phyloP scores from a whole-genome alignment of 2,797 vertebrate species.

The Poliocrania exsul region DNA sequence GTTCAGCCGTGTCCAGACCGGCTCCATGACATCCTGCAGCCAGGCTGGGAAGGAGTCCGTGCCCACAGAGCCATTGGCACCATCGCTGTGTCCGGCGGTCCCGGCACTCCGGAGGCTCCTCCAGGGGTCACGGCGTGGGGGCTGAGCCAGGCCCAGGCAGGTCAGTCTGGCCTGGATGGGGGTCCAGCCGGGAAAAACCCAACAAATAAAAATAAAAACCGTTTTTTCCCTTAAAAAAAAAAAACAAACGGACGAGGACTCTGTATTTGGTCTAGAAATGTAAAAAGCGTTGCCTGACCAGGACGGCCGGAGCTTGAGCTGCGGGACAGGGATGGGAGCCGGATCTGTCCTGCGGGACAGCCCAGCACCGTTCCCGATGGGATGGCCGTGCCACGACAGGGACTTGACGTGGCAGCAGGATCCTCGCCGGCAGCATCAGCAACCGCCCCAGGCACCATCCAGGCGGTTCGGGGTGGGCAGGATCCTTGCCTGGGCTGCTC shows the following conservation, averaged over 20 bases:
- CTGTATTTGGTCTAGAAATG: slow-evolving; percentile 73
- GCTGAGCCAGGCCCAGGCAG: neutral
- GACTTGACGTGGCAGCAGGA: neutral
- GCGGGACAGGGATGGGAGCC: neutral
- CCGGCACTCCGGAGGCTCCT: neutral
- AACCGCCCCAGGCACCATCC: neutral
- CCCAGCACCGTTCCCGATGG: neutral
- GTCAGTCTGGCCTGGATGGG: neutral
- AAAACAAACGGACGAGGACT: neutral
- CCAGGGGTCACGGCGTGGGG: neutral
- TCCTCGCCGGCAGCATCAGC: neutral
- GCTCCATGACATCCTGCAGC: neutral
- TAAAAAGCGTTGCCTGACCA: slow-evolving; percentile 49
- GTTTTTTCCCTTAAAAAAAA: neutral
- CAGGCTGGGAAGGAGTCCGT: neutral
- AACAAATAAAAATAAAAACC: slow-evolving; percentile 7
- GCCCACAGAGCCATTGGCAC: neutral
- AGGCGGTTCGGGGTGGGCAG: rapidly evolving
- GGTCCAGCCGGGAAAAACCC: neutral
- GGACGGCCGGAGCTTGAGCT: neutral
- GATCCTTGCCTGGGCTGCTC: neutral
- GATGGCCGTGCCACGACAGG: neutral
- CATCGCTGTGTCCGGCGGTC: neutral
- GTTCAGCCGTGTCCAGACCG: neutral
- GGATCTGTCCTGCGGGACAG: neutral